Base-by-base conservation (phyloP, 2,888 invertebrate species). In the Antheraea yamamai region DNA sequence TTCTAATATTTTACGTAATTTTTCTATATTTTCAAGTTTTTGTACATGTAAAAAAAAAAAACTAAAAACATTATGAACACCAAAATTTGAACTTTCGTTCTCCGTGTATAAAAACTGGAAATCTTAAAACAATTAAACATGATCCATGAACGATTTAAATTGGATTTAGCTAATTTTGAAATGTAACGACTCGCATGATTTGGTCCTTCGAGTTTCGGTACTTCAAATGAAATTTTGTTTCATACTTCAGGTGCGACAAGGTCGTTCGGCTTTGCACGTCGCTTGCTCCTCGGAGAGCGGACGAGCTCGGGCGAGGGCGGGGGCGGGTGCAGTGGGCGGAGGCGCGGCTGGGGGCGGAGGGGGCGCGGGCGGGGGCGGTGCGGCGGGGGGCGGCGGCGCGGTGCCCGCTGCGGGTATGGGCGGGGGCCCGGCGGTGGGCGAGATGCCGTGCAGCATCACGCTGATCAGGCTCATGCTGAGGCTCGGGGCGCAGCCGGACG, bases 401-500 rank as follows among this genome's bases (percentile, higher is more conserved):
- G 96, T 96, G 39, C 98, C 98, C 90, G 94, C 97, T 82, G 97
- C 97, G 68, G 97, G 96, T 85, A 95, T 96, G 81, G 97, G 97
- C 81, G 96, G 96, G 39, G 98, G 98, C 90, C 93, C 97, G 82
- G 97, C 97, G 66, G 97, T 96, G 96, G 35, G 92, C 95, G 61
- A 71, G 35, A 75, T 71, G 73, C 71, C 85, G 77, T 85, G 85
- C 83, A 80, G 84, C 80, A 83, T 86, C 75, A 85, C 89, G 73
- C 90, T 94, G 23, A 97, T 97, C 10, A 96, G 96, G 82, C 96
- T 97, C 76, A 93, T 98, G 85, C 93, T 98, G 78, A 96, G 96
- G 80, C 97, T 98, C 39, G 99, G 98, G 18, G 98, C 98, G 0
- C 96, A 97, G 91, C 97, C 97, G 0, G 97, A 97, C 90, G 97